Base-by-base conservation (phyloP, 2,113 vertebrate genomes). In the Perca fluviatilis region DNA sequence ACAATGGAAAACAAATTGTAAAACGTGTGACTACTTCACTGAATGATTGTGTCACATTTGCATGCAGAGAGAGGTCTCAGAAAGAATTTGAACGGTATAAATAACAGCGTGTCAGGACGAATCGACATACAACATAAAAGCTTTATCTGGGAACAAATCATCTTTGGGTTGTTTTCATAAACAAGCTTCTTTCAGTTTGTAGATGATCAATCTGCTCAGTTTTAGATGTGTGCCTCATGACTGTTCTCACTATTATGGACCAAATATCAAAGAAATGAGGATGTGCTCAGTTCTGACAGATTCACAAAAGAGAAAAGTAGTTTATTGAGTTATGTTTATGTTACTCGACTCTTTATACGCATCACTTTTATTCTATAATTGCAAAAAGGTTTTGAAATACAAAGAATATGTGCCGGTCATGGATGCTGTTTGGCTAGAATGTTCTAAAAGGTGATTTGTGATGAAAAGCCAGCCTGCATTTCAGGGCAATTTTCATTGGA, bases 1-100 rank as follows among this genome's bases (percentile, higher is more conserved):
- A 60, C 62, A 53, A 30, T 67, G 25, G 69, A 73, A 64, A 80
- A 53, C 27, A 68, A 74, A 83, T 78, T 62, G 60, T 77, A 70
- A 78, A 65, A 50, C 1, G 2, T 21, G 40, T 16, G 9, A 30
- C 11, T 21, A 23, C 25, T 8, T 1, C 25, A 5, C 16, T 0
- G 58, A 47, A 5, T 23, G 27, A 63, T 15, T 68, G 47, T 46
- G 46, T 57, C 51, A 60, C 7, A 23, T 27, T 51, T 36, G 8
- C 49, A 50, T 56, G 9, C 40, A 5, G 23, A 27, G n/a, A 50
- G 30, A 56, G 4, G 33, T 13, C 15, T 25, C 16, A 15, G 13
- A 4, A 58, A 50, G 21, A 69, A 70, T 80, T 33, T 23, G 56
- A 79, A 49, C 21, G 19, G 25, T 69, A 77, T 51, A 78, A 76